Base-by-base conservation (phyloP, 1,140 invertebrate species). In the Procambarus clarkii region DNA sequence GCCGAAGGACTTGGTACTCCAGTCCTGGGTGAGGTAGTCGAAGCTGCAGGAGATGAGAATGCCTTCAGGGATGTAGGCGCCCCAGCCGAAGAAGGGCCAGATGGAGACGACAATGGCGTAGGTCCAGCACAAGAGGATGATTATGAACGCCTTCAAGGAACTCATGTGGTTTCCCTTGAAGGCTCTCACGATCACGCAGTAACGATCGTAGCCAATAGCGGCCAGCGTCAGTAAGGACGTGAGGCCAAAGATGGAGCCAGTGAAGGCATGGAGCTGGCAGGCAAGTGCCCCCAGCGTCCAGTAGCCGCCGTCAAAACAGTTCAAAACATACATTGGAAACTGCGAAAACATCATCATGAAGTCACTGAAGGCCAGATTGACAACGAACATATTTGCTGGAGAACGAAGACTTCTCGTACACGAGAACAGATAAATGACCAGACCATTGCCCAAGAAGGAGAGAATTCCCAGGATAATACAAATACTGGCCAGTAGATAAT, bases 291-390 rank as follows among this genome's bases (percentile, higher is more conserved):
- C 96, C 95, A 86, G 80, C 15, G 79, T 76, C 93, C 93, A 93
- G 44, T 83, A 58, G 46, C 88, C 86, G 34, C 86, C 82, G 45
- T 46, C 74, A 60, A 93, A 98, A 94, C 97, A 97, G 94, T 97
- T 98, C 89, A 97, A 96, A 64, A 97, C 96, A 97, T 98, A 98
- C 88, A 97, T 95, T 50, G 97, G 97, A 91, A 96, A 96, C 82
- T 93, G 90, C 69, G 90, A 91, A 54, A 76, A 18, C 77, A 93
- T 93, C 97, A 98, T 98, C 64, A 96, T 94, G 93, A 98, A 98
- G 94, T 98, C 97, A 8, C 97, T 97, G 94, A 98, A 96, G 9
- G 97, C 97, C 93, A 98, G 95, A 94, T 98, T 98, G 78, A 98
- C 96, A 18, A 98, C 96, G 48, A 98, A 95, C 88, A 98, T 94